phyloP scores from a whole-genome alignment of 2,113 vertebrate species.

The human (Homo sapiens) region DNA sequence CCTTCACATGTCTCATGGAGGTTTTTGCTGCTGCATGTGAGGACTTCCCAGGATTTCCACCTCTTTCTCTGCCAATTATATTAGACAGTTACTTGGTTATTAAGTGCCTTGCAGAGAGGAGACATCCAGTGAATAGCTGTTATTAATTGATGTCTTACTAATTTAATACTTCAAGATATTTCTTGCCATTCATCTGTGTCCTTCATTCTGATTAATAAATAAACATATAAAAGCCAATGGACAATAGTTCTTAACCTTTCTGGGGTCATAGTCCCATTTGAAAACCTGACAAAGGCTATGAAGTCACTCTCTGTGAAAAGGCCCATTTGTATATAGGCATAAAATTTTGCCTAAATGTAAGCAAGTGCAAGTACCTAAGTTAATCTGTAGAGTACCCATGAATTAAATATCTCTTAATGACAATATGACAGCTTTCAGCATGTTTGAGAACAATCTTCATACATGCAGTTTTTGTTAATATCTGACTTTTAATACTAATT shows the following conservation, averaged over 20 bases:
- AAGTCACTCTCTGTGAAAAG: not conserved
- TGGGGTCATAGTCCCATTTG: not conserved
- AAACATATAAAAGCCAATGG: not conserved
- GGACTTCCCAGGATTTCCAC: not conserved
- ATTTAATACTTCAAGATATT: not conserved
- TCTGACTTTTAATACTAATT: not conserved
- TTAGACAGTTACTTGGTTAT: not conserved
- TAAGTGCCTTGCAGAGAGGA: not conserved
- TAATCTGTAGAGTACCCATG: not conserved
- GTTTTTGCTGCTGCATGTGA: not conserved
- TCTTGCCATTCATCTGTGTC: not conserved
- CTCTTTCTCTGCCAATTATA: not conserved
- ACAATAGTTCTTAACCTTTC: not conserved
- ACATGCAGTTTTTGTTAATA: not conserved
- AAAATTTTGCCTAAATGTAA: not conserved
- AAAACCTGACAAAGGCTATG: not conserved
- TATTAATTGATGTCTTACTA: not conserved
- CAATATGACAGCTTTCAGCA: not conserved
- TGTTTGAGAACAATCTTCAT: not conserved
- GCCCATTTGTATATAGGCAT: not conserved
- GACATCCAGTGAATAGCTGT: not conserved
- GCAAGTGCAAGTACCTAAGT: not conserved
- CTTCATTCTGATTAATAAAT: not conserved
- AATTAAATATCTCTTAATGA: not conserved
- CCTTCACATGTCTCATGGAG: not conserved